Conservation (phyloP, 2,888 invertebrate genomes). For the Pherbina coryleti region DNA sequence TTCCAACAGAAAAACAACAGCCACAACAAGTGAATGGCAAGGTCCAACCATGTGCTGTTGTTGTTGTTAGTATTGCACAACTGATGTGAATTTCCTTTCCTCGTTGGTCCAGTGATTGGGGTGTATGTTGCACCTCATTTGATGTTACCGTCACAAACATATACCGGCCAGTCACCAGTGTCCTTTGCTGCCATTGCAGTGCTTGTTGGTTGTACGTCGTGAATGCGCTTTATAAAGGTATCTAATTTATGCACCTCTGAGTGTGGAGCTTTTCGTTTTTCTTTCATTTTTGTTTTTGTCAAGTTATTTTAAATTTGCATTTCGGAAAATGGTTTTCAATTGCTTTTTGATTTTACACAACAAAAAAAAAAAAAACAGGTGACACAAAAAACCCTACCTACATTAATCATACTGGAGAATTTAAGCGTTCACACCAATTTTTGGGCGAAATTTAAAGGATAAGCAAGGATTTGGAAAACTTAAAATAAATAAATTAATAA, state of each 20-base stretch:
- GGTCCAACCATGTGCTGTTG: background rate
- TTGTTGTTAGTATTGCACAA: background rate
- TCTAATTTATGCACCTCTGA: slow-evolving; percentile 20
- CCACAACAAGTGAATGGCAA: background rate
- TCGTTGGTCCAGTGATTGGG: background rate
- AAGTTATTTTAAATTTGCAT: slow-evolving; percentile 17
- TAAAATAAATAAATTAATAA: no score
- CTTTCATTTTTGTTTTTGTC: background rate
- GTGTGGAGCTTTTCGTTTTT: background rate
- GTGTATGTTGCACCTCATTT: background rate
- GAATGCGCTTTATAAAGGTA: slow-evolving; percentile 7
- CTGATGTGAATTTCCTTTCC: background rate
- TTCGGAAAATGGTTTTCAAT: background rate
- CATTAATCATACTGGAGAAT: no score
- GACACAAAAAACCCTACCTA: background rate
- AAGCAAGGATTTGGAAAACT: no score
- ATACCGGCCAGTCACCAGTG: background rate
- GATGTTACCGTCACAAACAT: no score
- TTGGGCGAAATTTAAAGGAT: no score
- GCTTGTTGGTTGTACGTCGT: background rate
- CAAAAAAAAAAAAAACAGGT: background rate
- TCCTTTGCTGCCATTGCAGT: background rate
- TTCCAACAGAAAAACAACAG: background rate
- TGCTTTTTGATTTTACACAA: background rate
- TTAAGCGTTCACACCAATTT: no score